Evolutionary conservation across 2,797 vertebrate species (phyloP), one percentile per base, ranked within the genome.

Genomic region (Sebastes glaucus): DNA sequence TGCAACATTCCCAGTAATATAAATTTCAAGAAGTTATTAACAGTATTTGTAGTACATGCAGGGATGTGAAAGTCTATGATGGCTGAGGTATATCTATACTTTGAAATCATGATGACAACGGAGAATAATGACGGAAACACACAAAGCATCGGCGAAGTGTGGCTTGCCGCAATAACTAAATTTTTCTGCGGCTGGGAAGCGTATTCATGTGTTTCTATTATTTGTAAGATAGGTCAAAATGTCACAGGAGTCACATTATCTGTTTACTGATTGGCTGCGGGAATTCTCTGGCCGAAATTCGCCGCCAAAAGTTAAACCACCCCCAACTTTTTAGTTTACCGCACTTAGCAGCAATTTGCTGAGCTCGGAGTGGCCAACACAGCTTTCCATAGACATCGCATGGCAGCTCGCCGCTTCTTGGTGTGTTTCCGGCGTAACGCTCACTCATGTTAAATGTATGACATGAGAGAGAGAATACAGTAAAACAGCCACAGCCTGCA

Each of bases 401-500:
- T 9, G 49, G 49, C 49, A n/a, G 4, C 4, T 7, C 49, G 14
- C 49, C 6, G 49, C 49, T 52, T 20, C 59, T 23, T 11, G n/a
- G 52, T 55, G 49, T n/a, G 52, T 55, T 55, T 55, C n/a, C 52
- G 52, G 52, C 11, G 8, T 11, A 78, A 79, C 57, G 32, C 16
- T 73, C 1, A 7, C 70, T 63, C 65, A 65, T 69, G 87, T 89
- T 74, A 85, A 87, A 83, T 42, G 69, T 65, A 70, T 74, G 77
- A 86, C 81, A 86, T 60, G 77, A 88, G 60, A 88, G 62, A 77
- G 69, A 57, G 55, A 35, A 35, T 82, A 32, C 33, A 84, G 80
- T 77, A 46, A 86, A 77, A 62, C 63, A 85, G 85, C 77, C 68
- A 63, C 81, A 82, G 86, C 57, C 78, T 83, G 72, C 68, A 79